A percentile compares a stretch with the other conserved stretches of the same genome.
These are phyloP conservation scores for Andrena camellia DNA, from an alignment of 2,888 invertebrate species.

Conservation along the genomic window DNA sequence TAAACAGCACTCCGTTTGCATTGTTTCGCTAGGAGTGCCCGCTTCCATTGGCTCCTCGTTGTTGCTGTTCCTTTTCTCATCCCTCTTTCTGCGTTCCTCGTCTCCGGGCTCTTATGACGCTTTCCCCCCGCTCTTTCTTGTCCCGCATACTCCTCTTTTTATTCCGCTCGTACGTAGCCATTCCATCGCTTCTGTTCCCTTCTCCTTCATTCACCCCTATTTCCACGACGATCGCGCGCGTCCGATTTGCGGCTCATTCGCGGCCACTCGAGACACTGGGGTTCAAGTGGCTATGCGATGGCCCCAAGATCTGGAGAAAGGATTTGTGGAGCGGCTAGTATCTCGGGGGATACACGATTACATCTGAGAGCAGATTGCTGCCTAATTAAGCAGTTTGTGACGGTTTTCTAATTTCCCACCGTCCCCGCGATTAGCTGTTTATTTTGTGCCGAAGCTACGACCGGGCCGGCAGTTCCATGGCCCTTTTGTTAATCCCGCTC, in stretches of 20 bases:
- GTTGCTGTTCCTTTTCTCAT: not conserved
- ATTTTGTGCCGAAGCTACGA: constrained; percentile 26
- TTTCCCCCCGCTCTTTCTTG: too few relatives aligned
- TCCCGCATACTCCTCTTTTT: not conserved
- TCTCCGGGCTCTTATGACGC: not conserved
- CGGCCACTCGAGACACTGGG: not conserved
- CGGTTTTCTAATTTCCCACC: constrained; percentile 23
- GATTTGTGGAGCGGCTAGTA: constrained; percentile 25
- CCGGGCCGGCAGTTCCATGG: not conserved
- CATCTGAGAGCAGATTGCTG: constrained; percentile 20
- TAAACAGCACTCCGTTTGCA: constrained; percentile 47
- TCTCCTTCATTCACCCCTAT: not conserved
- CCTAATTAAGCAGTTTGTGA: constrained; percentile 42
- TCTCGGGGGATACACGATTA: constrained; percentile 5
- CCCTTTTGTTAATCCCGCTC: constrained; percentile 36
- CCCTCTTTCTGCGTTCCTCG: not conserved
- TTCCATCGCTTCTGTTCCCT: not conserved
- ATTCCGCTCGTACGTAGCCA: not conserved
- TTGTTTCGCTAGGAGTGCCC: constrained; percentile 24
- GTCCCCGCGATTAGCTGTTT: constrained; percentile 45
- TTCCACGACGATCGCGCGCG: constrained; percentile 3
- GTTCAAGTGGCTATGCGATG: not conserved
- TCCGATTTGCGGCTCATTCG: constrained; percentile 30
- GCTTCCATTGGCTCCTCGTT: constrained; percentile 6
- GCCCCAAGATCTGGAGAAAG: not conserved